phyloP scores from a whole-genome alignment of 2,888 invertebrate genomes.

The Cheilosia vernalis region DNA sequence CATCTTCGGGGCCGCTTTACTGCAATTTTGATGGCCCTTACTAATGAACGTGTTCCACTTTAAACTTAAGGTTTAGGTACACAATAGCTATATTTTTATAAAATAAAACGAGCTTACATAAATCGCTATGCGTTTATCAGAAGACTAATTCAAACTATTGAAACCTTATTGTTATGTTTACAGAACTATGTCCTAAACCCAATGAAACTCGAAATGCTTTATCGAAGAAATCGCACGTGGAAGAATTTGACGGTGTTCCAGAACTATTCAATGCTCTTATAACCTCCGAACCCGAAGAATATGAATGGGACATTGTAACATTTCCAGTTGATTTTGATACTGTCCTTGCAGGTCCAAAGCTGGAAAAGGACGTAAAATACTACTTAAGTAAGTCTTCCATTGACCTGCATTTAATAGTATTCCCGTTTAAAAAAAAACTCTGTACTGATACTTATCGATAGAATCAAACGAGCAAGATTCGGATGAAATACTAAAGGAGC shows the following conservation, averaged over 20 bases:
- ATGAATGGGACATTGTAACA: constrained; percentile 93
- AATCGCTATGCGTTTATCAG: not conserved
- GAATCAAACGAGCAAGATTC: constrained; percentile 88
- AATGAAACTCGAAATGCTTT: constrained; percentile 90
- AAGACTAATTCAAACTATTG: not conserved
- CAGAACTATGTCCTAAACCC: constrained; percentile 95
- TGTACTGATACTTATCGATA: constrained; percentile 79
- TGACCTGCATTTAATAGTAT: not conserved
- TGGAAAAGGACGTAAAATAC: constrained; percentile 88
- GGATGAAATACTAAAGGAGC: constrained; percentile 82
- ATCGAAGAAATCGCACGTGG: constrained; percentile 92
- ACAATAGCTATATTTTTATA: too few species aligned
- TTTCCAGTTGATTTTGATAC: constrained; percentile 91
- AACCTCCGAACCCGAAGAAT: constrained; percentile 91
- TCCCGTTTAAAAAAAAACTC: not conserved
- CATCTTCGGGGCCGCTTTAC: too few species aligned
- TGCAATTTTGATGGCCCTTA: too few species aligned
- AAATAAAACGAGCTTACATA: too few species aligned
- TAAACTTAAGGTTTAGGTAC: too few species aligned
- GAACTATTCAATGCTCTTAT: constrained; percentile 91
- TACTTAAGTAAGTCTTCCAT: constrained; percentile 86
- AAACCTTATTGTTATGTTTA: not conserved
- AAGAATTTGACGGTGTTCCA: constrained; percentile 92
- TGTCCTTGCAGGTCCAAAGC: constrained; percentile 86
- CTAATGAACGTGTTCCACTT: too few species aligned